phyloP scores from a whole-genome alignment of 2,888 invertebrate genomes.

The Latheticus oryzae region DNA sequence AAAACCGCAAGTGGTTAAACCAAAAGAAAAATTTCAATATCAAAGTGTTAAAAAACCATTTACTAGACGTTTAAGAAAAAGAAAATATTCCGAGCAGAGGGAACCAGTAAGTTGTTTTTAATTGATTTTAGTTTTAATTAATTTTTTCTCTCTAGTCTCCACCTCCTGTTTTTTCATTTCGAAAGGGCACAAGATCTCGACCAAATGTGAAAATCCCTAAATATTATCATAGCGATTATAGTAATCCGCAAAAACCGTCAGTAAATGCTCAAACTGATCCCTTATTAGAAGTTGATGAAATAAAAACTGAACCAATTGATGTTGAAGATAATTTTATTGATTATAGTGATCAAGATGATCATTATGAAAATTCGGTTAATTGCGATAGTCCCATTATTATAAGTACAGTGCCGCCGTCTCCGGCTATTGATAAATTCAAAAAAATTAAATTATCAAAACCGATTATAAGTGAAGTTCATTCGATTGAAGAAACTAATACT shows the following conservation, averaged over 20 bases:
- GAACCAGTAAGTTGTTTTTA: constrained; percentile 49
- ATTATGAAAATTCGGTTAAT: constrained; percentile 16
- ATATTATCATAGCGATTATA: constrained; percentile 59
- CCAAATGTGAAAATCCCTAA: constrained; percentile 64
- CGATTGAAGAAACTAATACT: constrained; percentile 19
- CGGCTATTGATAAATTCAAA: constrained; percentile 19
- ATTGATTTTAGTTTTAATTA: background rate
- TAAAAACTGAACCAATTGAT: constrained; percentile 62
- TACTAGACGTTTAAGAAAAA: constrained; percentile 42
- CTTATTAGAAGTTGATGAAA: constrained; percentile 54
- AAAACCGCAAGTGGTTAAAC: constrained; percentile 40
- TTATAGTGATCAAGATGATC: constrained; percentile 38
- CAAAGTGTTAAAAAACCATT: constrained; percentile 41
- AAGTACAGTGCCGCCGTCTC: constrained; percentile 11
- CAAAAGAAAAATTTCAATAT: constrained; percentile 40
- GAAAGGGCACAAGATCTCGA: constrained; percentile 63
- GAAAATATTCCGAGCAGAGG: constrained; percentile 48
- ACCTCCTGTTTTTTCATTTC: constrained; percentile 57
- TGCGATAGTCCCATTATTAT: constrained; percentile 26
- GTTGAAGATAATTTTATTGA: constrained; percentile 53
- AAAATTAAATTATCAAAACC: constrained; percentile 36
- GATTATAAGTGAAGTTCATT: constrained; percentile 35
- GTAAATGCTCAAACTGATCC: constrained; percentile 45
- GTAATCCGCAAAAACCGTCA: constrained; percentile 29
- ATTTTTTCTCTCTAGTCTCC: constrained; percentile 54